Conservation (phyloP, 2,888 invertebrate species). For the Camponotus fellah region DNA sequence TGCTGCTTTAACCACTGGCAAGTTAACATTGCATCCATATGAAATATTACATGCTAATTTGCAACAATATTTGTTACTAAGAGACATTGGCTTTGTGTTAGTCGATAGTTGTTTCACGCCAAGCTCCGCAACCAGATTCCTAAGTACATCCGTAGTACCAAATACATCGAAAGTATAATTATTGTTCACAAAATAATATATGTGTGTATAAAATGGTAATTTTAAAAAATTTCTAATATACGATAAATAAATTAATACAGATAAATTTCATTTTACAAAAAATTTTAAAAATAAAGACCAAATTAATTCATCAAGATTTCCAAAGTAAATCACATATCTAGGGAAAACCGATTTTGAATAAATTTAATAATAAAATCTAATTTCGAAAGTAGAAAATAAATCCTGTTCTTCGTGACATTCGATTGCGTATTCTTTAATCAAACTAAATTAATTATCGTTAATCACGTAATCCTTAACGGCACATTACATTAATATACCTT, state of each 20-base stretch:
- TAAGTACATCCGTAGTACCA: slow-evolving; percentile 35
- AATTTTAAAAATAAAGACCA: neutral
- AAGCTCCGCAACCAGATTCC: slow-evolving; percentile 72
- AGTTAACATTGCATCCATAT: slow-evolving; percentile 13
- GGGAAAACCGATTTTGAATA: neutral
- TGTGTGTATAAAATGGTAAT: neutral
- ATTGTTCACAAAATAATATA: neutral
- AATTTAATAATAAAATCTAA: neutral
- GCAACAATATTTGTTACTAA: neutral
- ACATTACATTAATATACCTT: slow-evolving; percentile 81
- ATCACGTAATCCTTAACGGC: slow-evolving; percentile 11
- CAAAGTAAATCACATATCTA: slow-evolving; percentile 14
- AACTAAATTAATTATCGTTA: slow-evolving; percentile 26
- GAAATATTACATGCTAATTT: slow-evolving; percentile 37
- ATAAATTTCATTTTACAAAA: slow-evolving; percentile 5
- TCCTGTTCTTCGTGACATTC: neutral
- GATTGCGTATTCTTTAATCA: neutral
- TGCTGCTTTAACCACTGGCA: neutral
- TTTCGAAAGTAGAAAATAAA: neutral
- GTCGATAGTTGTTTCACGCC: slow-evolving; percentile 65
- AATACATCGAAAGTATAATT: neutral
- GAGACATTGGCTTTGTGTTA: slow-evolving; percentile 63
- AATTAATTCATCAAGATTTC: neutral
- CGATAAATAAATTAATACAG: neutral
- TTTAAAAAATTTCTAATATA: neutral